phyloP scores from a whole-genome alignment of 2,113 vertebrate genomes.

The Vulpes vulpes region DNA sequence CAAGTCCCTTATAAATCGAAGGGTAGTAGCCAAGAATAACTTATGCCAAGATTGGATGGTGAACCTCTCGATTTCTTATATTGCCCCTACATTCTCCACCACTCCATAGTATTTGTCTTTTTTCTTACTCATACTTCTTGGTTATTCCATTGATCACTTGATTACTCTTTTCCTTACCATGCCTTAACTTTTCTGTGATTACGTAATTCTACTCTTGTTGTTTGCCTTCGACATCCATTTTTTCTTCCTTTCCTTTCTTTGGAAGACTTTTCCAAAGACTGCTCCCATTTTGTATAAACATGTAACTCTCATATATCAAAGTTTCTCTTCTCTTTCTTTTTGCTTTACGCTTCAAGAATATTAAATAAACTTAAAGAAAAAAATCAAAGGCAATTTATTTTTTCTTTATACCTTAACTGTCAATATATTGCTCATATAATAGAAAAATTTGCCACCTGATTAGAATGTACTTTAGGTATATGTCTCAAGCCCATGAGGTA shows the following conservation, averaged over 20 bases:
- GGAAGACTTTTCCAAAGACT: background rate
- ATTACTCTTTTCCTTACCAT: background rate
- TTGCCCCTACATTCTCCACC: too few relatives aligned
- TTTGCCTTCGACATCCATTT: background rate
- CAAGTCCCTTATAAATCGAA: background rate
- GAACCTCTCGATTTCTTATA: background rate
- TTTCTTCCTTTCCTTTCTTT: background rate
- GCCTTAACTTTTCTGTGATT: background rate
- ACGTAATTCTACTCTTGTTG: background rate
- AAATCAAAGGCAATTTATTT: background rate
- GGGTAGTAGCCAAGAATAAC: background rate
- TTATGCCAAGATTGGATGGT: background rate
- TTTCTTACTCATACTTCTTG: background rate
- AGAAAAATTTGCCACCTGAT: background rate
- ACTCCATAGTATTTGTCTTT: background rate
- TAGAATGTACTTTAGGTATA: background rate
- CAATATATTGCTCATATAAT: background rate
- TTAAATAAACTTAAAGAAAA: background rate
- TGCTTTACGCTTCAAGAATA: background rate
- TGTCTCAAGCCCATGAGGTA: background rate
- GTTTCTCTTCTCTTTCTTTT: background rate
- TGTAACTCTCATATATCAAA: background rate
- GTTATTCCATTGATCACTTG: background rate
- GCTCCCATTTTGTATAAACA: background rate
- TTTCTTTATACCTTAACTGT: background rate